Percentiles rank a stretch among this genome's conserved stretches.
Evolutionary conservation across 2,797 vertebrate genomes (phyloP).

Genomic region (Rhynchotus rufescens): DNA sequence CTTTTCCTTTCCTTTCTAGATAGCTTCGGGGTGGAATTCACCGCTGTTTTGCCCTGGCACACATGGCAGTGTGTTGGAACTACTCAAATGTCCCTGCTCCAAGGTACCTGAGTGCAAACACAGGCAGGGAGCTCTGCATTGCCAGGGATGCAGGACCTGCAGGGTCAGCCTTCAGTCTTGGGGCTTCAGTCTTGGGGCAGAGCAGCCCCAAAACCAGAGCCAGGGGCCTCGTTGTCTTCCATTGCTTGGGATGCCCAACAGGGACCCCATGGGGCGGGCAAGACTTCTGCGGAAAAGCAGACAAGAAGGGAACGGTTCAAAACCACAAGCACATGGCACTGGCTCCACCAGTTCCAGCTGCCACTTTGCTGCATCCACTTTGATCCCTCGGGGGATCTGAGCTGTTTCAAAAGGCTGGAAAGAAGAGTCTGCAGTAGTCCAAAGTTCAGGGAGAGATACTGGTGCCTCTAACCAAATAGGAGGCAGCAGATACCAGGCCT

Average conservation of each 20-base stretch:
- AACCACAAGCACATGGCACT: background rate
- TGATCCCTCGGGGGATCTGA: rapidly evolving
- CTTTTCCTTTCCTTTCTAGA: background rate
- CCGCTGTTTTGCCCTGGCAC: background rate
- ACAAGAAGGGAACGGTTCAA: background rate
- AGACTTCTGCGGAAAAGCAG: background rate
- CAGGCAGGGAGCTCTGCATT: background rate
- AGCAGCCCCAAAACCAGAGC: background rate
- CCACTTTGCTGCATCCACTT: rapidly evolving
- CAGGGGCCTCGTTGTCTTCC: background rate
- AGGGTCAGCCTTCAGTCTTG: no score
- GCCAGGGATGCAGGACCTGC: background rate
- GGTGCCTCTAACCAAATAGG: background rate
- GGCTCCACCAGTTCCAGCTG: background rate
- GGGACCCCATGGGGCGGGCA: background rate
- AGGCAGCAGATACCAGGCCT: background rate
- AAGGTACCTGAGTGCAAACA: background rate
- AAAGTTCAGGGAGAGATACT: background rate
- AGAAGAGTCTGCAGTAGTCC: background rate
- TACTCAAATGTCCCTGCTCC: background rate
- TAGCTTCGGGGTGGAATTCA: background rate
- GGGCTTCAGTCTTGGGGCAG: no score
- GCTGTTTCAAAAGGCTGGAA: background rate
- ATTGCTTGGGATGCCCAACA: background rate
- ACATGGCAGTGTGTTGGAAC: no score